A percentile compares a stretch with the other conserved stretches of the same genome.
These are phyloP conservation scores for Leptocoma aspasia DNA, from an alignment of 2,113 vertebrate genomes.

Conservation along the genomic window DNA sequence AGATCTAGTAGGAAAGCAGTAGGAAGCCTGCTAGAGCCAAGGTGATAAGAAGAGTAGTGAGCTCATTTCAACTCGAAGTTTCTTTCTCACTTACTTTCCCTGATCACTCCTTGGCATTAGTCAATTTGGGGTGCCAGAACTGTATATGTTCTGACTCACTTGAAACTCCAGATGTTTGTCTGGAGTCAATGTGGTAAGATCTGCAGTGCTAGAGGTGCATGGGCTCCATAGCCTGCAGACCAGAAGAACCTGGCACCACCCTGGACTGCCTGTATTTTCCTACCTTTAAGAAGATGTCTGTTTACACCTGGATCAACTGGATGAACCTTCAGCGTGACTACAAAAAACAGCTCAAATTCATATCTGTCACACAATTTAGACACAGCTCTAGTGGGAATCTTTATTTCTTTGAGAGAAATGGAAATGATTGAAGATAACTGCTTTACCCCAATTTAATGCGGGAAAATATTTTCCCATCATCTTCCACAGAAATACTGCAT, in stretches of 20 bases:
- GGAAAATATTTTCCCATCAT: background rate
- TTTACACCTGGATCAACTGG: background rate
- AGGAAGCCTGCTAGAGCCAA: background rate
- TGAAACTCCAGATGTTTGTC: background rate
- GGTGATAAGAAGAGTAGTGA: background rate
- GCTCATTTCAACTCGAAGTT: background rate
- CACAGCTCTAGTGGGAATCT: background rate
- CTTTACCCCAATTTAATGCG: background rate
- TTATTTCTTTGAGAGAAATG: background rate
- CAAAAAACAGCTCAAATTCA: background rate
- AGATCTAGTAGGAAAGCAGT: background rate
- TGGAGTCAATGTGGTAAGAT: background rate
- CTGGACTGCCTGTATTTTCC: background rate
- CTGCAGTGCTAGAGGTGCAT: background rate
- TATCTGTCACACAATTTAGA: background rate
- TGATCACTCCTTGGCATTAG: background rate
- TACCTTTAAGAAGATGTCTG: background rate
- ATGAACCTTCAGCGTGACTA: background rate
- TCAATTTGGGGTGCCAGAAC: background rate
- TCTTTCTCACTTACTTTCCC: background rate
- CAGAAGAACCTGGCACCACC: background rate
- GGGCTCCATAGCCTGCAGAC: background rate
- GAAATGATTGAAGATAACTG: background rate
- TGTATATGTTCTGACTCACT: background rate
- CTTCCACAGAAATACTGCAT: background rate